Evolutionary conservation across 2,797 vertebrate species (phyloP).

Genomic region (Borostomias antarcticus): DNA sequence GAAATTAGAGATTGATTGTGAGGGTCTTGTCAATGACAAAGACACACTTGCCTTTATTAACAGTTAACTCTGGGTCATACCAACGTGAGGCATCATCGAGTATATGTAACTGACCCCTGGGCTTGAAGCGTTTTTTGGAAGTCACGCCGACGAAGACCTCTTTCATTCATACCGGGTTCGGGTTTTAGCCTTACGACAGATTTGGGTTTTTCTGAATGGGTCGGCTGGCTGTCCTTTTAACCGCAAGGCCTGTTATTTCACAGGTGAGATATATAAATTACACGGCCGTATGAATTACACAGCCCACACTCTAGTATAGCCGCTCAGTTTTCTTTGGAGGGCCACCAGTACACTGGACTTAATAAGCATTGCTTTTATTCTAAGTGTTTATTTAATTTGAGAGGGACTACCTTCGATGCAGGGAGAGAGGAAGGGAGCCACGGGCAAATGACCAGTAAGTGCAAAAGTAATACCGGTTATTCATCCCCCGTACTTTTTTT

Average conservation of each 20-base stretch:
- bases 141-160: too few relatives aligned
- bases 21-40: neutral
- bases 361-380: constrained; percentile 20
- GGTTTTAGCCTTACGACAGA: too few relatives aligned
- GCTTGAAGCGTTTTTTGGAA: neutral
- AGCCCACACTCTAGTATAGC: neutral
- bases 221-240: neutral
- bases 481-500: constrained; percentile 4
- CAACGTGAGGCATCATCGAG: neutral
- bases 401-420: constrained; percentile 18
- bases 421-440: constrained; percentile 5
- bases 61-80: neutral
- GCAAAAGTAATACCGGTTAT: constrained; percentile 17
- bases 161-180: too few relatives aligned
- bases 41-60: neutral
- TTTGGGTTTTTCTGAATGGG: constrained; percentile 1
- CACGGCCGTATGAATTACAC: neutral
- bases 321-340: constrained; percentile 18
- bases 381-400: constrained; percentile 27
- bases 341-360: neutral
- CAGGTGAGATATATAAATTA: neutral
- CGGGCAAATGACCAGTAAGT: constrained; percentile 13
- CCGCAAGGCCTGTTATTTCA: neutral
- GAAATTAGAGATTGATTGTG: neutral
- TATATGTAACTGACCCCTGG: neutral